Evolutionary conservation across 2,797 vertebrate species (phyloP), one percentile per base, ranked within the genome.

Genomic region (Platyrinchus mystaceus): DNA sequence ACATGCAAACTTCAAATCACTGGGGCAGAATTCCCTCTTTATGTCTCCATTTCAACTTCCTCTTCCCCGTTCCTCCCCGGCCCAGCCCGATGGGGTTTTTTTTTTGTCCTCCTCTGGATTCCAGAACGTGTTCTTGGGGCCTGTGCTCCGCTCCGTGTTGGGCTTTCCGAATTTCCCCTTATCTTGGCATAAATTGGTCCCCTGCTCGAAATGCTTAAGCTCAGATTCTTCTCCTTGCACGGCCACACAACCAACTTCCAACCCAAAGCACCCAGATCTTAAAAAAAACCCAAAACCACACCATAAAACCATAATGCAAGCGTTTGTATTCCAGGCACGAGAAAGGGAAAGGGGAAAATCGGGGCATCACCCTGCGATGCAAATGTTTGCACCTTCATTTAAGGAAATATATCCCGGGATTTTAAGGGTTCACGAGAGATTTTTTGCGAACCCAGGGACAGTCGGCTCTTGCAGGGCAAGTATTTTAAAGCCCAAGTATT

Each of bases 21-120:
- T 44, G 76, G 90, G 93, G 94, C 94, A 95, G 97, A 96, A 97
- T 94, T 95, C 78, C 94, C 78, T 94, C 93, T 95, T 62, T 55
- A 73, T 11, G 18, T 60, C 87, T 89, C 59, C 27, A 60, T 66
- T 96, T 96, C 62, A 43, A 50, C 94, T 97, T 97, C 97, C 96
- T 84, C 84, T 60, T 95, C 90, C 70, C 87, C 66, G 43, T 71
- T 95, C 89, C 83, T 82, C 84, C 37, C 60, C 0, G 4, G 52
- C 79, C 74, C 62, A 24, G 14, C 41, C 68, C 93, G 93, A 94
- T 64, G 81, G 67, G 7, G 41, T n/a, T 41, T 43, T 30, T 26
- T 76, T 93, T 95, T 92, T 87, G 64, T 53, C 91, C 88, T 87
- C 44, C 64, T 82, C 73, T 52, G 36, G 6, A 28, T 10, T 64